Evolutionary conservation across 2,797 vertebrate species (phyloP), one percentile per base, ranked within the genome.

Genomic region (Schizopygopsis pylzovi): DNA sequence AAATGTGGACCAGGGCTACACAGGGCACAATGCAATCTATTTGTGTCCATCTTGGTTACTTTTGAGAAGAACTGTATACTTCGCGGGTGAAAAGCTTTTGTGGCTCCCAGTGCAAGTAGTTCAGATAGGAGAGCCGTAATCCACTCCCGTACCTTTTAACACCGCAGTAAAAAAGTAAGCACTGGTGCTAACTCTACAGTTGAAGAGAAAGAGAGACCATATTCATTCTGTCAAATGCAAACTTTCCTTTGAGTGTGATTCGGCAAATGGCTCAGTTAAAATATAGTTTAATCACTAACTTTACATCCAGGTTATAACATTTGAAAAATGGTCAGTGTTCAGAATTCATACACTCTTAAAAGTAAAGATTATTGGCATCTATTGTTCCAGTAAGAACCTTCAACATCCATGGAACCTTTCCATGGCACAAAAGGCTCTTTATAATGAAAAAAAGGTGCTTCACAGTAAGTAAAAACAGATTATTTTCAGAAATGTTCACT

Each of bases 1-100:
- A 86, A 82, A 85, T 65, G 80, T 92, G 86, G 77, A 86, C 89
- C 86, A 86, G 85, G 91, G 89, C 91, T 92, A 90, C 91, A 92
- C 84, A 87, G 89, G 90, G 91, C 92, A 91, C 90, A 88, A 89
- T 83, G 91, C 93, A 94, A 94, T 93, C 92, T 92, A 91, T 91
- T 89, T 90, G 91, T 91, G 93, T 94, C 93, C 71, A 67, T 92
- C 90, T 92, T 89, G 91, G 90, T 94, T 92, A 92, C 86, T 72
- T 78, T 68, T 77, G 83, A 80, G 79, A 85, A 79, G 81, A 43
- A 67, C 80, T 86, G 68, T 87, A 76, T 77, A 81, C 77, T 67
- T 80, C 68, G 59, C 16, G 81, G 79, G 63, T 81, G 78, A 89
- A 87, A 79, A 82, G 80, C 81, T 87, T 89, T 81, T 81, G 81